These are phyloP conservation scores for Calliopsis andreniformis DNA, from an alignment of 1,140 invertebrate species.

Conservation along the genomic window DNA sequence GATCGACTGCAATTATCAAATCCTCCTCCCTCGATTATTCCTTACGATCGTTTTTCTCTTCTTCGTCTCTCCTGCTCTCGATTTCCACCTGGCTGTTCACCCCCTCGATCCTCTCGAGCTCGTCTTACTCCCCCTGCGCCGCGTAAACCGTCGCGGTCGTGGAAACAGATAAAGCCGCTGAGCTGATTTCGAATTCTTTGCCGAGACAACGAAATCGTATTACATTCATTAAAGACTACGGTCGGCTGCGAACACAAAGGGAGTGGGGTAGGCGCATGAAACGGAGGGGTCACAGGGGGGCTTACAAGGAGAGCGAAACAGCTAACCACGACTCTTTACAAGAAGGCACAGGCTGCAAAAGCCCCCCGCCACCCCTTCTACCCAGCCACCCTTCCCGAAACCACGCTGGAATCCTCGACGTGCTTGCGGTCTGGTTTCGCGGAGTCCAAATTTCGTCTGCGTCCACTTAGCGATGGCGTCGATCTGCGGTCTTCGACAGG, in stretches of 20 bases:
- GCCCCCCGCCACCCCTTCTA: not conserved
- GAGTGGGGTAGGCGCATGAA: not conserved
- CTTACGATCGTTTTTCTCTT: not conserved
- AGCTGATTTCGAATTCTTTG: conserved; percentile 53
- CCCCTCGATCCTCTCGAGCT: not conserved
- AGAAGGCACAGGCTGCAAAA: conserved; percentile 51
- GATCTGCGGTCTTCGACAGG: conserved; percentile 12
- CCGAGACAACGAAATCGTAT: conserved; percentile 47
- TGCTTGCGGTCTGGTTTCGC: conserved; percentile 48
- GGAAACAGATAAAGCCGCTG: conserved; percentile 34
- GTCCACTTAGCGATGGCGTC: not conserved
- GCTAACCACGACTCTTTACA: conserved; percentile 36
- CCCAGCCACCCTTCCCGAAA: not conserved
- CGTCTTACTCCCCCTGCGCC: not conserved
- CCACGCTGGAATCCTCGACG: conserved; percentile 7
- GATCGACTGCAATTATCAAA: not conserved
- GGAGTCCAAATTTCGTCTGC: conserved; percentile 44
- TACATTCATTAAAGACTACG: conserved; percentile 43
- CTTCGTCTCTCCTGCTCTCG: not conserved
- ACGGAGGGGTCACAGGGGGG: not conserved
- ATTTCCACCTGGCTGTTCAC: too few relatives aligned
- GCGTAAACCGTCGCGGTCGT: not conserved
- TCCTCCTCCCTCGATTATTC: not conserved
- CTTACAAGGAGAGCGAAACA: not conserved
- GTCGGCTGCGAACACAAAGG: conserved; percentile 23